phyloP scores from a whole-genome alignment of 2,113 vertebrate genomes.

The Pseudorectes ferrugineus region DNA sequence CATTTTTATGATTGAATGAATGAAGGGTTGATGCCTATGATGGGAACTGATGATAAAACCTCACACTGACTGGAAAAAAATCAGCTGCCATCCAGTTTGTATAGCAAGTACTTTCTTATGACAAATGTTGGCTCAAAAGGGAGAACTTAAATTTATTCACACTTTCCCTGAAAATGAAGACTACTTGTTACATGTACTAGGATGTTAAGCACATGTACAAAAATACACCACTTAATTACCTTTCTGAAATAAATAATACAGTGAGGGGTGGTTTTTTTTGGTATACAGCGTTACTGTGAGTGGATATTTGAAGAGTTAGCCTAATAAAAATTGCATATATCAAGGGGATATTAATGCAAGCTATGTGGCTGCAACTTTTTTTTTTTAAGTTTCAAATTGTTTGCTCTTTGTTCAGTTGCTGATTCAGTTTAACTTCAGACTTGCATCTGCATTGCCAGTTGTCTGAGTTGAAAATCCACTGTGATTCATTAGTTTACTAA shows the following conservation, averaged over 20 bases:
- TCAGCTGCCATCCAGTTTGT: slow-evolving; percentile 38
- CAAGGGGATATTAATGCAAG: slow-evolving; percentile 37
- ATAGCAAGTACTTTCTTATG: slow-evolving; percentile 8
- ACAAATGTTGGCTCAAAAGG: background rate
- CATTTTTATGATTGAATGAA: slow-evolving; percentile 67
- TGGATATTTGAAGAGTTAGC: slow-evolving; percentile 18
- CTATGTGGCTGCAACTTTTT: background rate
- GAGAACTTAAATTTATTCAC: background rate
- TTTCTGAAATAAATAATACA: background rate
- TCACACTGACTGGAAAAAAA: slow-evolving; percentile 22
- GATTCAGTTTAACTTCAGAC: slow-evolving; percentile 29
- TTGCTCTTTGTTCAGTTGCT: slow-evolving; percentile 45
- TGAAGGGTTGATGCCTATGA: slow-evolving; percentile 54
- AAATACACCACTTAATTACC: slow-evolving; percentile 6
- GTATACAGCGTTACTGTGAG: slow-evolving; percentile 13
- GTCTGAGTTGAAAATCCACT: slow-evolving; percentile 69
- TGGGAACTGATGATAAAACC: slow-evolving; percentile 30
- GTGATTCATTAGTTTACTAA: slow-evolving; percentile 74
- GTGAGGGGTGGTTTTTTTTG: background rate
- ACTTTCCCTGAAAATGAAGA: background rate
- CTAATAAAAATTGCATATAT: slow-evolving; percentile 3
- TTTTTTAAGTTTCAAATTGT: slow-evolving; percentile 27
- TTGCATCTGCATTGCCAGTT: slow-evolving; percentile 56
- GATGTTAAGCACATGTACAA: slow-evolving; percentile 30
- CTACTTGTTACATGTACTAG: slow-evolving; percentile 30